A percentile compares a stretch with the other conserved stretches of the same genome.
Evolutionary conservation across 2,797 vertebrate species (phyloP).

Genomic region (Micromesistius poutassou): DNA sequence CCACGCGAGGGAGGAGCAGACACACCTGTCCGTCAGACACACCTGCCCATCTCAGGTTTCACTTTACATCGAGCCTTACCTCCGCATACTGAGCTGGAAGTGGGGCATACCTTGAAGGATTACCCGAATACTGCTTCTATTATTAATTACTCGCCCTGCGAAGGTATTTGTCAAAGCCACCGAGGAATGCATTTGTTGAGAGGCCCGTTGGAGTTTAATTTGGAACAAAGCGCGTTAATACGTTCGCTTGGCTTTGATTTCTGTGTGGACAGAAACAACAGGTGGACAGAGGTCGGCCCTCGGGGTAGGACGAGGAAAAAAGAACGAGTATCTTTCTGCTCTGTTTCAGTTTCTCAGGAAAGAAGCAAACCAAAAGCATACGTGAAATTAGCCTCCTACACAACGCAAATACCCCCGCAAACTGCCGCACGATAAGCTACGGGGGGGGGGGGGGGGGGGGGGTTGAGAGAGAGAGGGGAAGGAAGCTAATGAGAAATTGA

Average conservation of each 20-base stretch:
- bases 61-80: not conserved
- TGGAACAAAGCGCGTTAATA: not conserved
- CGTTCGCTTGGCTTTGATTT: not conserved
- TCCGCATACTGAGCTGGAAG: not conserved
- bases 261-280: not conserved
- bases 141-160: slow-evolving; percentile 25
- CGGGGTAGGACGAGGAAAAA: not conserved
- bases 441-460: too few species aligned
- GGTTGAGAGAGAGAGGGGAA: too few species aligned
- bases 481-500: too few species aligned
- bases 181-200: slow-evolving; percentile 4
- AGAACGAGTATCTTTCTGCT: slow-evolving; percentile 8
- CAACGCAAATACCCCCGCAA: slow-evolving; percentile 26
- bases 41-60: not conserved
- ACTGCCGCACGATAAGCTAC: not conserved
- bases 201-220: slow-evolving; percentile 13
- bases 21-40: slow-evolving; percentile 8
- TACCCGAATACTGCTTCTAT: slow-evolving; percentile 4
- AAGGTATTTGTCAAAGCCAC: slow-evolving; percentile 1
- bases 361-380: slow-evolving; percentile 27
- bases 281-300: not conserved
- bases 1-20: not conserved
- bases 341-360: slow-evolving; percentile 38
- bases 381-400: slow-evolving; percentile 53
- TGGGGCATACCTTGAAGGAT: not conserved